These are phyloP conservation scores for Drosophila eohydei DNA, from an alignment of 2,888 invertebrate genomes.

Conservation along the genomic window DNA sequence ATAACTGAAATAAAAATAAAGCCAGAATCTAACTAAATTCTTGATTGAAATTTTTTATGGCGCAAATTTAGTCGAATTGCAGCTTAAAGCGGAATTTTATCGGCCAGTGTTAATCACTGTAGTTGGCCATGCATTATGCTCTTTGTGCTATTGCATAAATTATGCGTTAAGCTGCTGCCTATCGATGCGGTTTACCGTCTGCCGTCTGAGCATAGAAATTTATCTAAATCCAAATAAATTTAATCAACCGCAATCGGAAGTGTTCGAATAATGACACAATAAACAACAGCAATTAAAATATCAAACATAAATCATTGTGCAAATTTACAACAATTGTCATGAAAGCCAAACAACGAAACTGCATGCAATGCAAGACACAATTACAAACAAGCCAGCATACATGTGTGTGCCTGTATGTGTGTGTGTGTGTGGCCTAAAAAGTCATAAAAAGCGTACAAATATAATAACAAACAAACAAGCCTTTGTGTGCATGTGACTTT, in stretches of 20 bases:
- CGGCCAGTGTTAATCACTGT: conserved; percentile 42
- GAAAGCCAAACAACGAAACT: conserved; percentile 61
- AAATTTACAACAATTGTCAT: conserved; percentile 75
- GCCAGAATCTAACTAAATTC: neutral
- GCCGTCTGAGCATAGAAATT: conserved; percentile 47
- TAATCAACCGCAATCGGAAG: conserved; percentile 80
- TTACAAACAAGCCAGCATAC: conserved; percentile 35
- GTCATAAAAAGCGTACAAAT: conserved; percentile 68
- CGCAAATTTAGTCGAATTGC: neutral
- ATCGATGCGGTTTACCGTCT: conserved; percentile 63
- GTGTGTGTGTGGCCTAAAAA: conserved; percentile 50
- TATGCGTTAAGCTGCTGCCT: conserved; percentile 55
- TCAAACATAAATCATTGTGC: conserved; percentile 78
- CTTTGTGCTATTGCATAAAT: conserved; percentile 51
- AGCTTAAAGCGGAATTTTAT: conserved; percentile 21
- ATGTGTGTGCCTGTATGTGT: conserved; percentile 26
- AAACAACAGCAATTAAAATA: conserved; percentile 81
- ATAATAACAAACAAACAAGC: conserved; percentile 50
- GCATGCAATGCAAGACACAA: conserved; percentile 61
- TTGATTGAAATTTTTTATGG: neutral
- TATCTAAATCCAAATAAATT: conserved; percentile 77
- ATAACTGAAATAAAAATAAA: neutral
- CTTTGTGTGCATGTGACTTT: conserved; percentile 18
- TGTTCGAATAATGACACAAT: conserved; percentile 80
- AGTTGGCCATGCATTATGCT: conserved; percentile 47